Percentiles rank a stretch among this genome's conserved stretches.
Conservation (phyloP, 2,888 invertebrate species). For the Nephrotoma flavescens region DNA sequence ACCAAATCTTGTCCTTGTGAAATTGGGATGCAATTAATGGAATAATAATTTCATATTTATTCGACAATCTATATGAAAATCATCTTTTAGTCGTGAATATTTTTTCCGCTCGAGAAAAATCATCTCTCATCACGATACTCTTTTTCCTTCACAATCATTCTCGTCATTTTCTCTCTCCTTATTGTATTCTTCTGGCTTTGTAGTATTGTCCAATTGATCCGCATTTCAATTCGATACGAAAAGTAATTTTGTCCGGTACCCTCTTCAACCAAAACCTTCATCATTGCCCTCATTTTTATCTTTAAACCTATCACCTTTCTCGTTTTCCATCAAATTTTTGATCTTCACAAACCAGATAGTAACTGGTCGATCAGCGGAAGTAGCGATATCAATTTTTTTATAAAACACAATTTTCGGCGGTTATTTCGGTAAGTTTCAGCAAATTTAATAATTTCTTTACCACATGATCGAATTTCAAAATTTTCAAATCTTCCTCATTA, state of each 20-base stretch:
- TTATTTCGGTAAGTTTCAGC: slow-evolving; percentile 24
- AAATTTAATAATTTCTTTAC: slow-evolving; percentile 32
- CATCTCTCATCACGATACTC: slow-evolving; percentile 91
- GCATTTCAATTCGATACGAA: slow-evolving; percentile 63
- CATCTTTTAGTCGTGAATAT: slow-evolving; percentile 81
- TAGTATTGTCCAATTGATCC: slow-evolving; percentile 86
- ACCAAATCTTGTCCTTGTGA: slow-evolving; percentile 98
- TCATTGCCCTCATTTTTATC: slow-evolving; percentile 37
- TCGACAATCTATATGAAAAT: slow-evolving; percentile 90
- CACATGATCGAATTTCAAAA: slow-evolving; percentile 39
- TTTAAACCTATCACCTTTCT: slow-evolving; percentile 40
- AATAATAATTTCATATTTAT: slow-evolving; percentile 97
- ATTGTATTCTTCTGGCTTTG: slow-evolving; percentile 54
- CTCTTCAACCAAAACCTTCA: slow-evolving; percentile 78
- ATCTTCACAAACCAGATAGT: slow-evolving; percentile 88
- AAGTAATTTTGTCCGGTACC: slow-evolving; percentile 88
- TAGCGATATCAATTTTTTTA: slow-evolving; percentile 42
- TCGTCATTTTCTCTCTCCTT: slow-evolving; percentile 50
- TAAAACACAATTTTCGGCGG: slow-evolving; percentile 15
- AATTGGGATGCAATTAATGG: slow-evolving; percentile 99
- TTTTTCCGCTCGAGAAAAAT: slow-evolving; percentile 92
- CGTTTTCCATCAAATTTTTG: slow-evolving; percentile 63
- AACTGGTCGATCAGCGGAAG: slow-evolving; percentile 72
- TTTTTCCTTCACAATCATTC: slow-evolving; percentile 73
- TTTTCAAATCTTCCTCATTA: slow-evolving; percentile 44